These are phyloP conservation scores for Bombus soroeensis DNA, from an alignment of 1,140 invertebrate genomes.

Conservation along the genomic window DNA sequence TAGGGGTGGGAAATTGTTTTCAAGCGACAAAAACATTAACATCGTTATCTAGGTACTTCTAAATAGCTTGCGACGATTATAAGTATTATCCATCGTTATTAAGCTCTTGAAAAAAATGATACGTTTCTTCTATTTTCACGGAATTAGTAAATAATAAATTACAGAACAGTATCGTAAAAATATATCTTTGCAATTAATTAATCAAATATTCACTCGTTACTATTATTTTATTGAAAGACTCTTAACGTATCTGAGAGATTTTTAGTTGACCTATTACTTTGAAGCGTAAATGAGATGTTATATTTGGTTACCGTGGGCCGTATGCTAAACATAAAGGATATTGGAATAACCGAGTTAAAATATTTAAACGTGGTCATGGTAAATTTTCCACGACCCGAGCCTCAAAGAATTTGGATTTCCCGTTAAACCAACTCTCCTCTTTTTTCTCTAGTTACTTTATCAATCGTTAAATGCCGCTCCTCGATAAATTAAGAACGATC, in stretches of 20 bases:
- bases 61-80: no score
- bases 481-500: constrained; percentile 17
- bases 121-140: background rate
- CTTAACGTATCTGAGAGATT: background rate
- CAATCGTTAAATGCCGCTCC: background rate
- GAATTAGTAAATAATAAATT: background rate
- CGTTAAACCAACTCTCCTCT: background rate
- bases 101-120: background rate
- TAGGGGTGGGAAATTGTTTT: no score
- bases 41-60: background rate
- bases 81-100: no score
- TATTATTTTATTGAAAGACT: background rate
- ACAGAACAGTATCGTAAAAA: no score
- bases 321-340: background rate
- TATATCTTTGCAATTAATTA: background rate
- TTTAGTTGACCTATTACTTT: background rate
- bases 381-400: background rate
- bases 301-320: background rate
- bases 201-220: background rate
- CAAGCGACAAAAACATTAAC: background rate
- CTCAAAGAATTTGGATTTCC: background rate
- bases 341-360: background rate
- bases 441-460: no score
- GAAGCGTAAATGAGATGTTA: background rate
- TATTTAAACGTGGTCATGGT: background rate